Conservation (phyloP, 2,888 invertebrate genomes). For the Lomographa bimaculata region DNA sequence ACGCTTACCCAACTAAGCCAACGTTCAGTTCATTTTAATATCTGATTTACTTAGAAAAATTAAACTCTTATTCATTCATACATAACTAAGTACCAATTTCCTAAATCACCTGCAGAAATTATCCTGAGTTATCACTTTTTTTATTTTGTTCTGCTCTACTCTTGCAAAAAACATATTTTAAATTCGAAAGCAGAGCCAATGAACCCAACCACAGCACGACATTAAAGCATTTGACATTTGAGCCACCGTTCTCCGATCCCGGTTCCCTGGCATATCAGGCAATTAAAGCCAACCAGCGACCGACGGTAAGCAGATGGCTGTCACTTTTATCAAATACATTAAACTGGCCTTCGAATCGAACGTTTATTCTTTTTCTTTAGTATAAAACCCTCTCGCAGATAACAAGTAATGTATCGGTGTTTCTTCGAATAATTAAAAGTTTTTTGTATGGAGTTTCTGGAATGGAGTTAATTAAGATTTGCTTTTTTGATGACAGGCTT, state of each 20-base stretch:
- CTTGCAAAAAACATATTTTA: too few species aligned
- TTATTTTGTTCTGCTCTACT: too few species aligned
- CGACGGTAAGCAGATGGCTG: slow-evolving; percentile 78
- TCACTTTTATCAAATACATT: slow-evolving; percentile 82
- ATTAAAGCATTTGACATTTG: slow-evolving; percentile 39
- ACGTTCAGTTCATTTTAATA: too few species aligned
- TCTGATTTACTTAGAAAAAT: too few species aligned
- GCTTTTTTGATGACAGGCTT: slow-evolving; percentile 31
- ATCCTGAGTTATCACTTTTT: too few species aligned
- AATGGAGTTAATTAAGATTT: slow-evolving; percentile 65
- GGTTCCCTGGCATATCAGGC: slow-evolving; percentile 69
- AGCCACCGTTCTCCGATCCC: slow-evolving; percentile 33
- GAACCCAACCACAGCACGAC: slow-evolving; percentile 32
- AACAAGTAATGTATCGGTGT: slow-evolving; percentile 75
- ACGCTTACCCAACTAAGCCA: too few species aligned
- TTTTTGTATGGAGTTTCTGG: slow-evolving; percentile 57
- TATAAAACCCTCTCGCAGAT: slow-evolving; percentile 73
- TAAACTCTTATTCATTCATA: too few species aligned
- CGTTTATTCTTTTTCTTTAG: slow-evolving; percentile 66
- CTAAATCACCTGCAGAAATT: too few species aligned
- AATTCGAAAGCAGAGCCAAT: slow-evolving; percentile 28
- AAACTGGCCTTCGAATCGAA: slow-evolving; percentile 72
- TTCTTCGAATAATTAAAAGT: slow-evolving; percentile 74
- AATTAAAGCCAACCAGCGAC: slow-evolving; percentile 69
- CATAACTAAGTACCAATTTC: too few species aligned